Conservation (phyloP, 2,888 invertebrate genomes). For the Caenorhabditis imperialis region DNA sequence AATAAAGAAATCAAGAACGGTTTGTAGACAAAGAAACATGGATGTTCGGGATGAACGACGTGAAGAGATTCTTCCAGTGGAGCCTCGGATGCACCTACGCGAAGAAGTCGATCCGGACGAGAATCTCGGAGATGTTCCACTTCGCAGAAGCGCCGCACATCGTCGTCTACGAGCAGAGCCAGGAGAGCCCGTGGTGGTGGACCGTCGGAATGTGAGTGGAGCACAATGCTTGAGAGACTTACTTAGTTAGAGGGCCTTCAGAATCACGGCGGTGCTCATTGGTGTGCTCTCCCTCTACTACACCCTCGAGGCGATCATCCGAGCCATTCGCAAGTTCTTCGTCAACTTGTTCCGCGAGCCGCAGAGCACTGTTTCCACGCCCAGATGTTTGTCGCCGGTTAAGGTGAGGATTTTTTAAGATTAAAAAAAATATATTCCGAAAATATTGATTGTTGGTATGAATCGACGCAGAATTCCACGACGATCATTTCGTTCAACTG, state of each 20-base stretch:
- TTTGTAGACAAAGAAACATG: background rate
- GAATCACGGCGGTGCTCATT: constrained; percentile 38
- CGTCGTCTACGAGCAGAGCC: constrained; percentile 29
- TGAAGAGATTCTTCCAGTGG: constrained; percentile 49
- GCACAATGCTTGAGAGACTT: no score
- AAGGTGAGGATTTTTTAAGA: no score
- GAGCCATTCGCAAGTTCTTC: constrained; percentile 15
- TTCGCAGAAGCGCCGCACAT: constrained; percentile 46
- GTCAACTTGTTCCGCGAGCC: constrained; percentile 25
- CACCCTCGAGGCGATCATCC: constrained; percentile 22
- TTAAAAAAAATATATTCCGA: no score
- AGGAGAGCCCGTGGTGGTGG: constrained; percentile 39
- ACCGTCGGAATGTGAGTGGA: constrained; percentile 40
- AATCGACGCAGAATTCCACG: no score
- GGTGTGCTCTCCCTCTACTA: constrained; percentile 35
- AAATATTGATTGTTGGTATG: no score
- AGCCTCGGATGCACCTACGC: constrained; percentile 49
- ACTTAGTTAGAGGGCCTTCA: constrained; percentile 11
- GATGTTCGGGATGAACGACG: constrained; percentile 7
- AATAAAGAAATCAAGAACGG: no score
- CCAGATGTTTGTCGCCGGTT: constrained; percentile 32
- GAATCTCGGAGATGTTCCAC: constrained; percentile 42
- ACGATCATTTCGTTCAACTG: no score
- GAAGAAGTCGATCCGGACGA: constrained; percentile 35
- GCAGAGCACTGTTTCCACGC: constrained; percentile 49